phyloP scores from a whole-genome alignment of 37 sponge, comb jelly and placozoan species.

The Trichoplax adhaerens region DNA sequence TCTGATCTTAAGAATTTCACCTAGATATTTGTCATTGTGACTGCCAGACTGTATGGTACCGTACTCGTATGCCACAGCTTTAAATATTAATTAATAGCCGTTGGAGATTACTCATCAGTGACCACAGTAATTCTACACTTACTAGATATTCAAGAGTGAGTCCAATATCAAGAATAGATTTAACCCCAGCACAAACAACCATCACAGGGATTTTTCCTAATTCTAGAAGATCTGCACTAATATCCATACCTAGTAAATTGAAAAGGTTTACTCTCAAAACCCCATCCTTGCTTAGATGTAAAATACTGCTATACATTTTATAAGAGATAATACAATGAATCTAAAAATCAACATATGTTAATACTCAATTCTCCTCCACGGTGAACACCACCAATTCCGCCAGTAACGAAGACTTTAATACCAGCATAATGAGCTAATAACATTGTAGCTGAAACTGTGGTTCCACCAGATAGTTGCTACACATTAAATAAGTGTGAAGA shows the following conservation, averaged over 20 bases:
- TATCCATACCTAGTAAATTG: slow-evolving; percentile 27
- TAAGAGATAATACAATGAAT: too few species aligned
- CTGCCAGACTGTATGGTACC: background rate
- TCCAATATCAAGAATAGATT: slow-evolving; percentile 86
- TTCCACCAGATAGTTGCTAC: slow-evolving; percentile 61
- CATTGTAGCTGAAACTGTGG: slow-evolving; percentile 88
- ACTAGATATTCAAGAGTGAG: slow-evolving; percentile 81
- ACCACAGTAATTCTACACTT: background rate
- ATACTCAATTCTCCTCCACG: slow-evolving; percentile 56
- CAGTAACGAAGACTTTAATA: slow-evolving; percentile 83
- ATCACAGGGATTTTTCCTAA: slow-evolving; percentile 83
- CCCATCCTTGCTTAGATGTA: too few species aligned
- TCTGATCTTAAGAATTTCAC: too few species aligned
- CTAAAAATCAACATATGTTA: background rate
- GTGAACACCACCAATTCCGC: slow-evolving; percentile 94
- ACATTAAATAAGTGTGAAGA: background rate
- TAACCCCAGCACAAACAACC: slow-evolving; percentile 93
- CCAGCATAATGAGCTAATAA: slow-evolving; percentile 63
- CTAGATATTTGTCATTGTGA: background rate
- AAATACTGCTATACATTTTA: too few species aligned
- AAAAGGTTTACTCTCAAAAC: too few species aligned
- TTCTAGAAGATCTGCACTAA: slow-evolving; percentile 88
- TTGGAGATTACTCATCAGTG: background rate
- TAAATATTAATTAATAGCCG: background rate
- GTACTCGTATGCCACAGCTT: background rate